Base-by-base conservation (phyloP, 1,140 invertebrate species). In the Tetraneura akinire region DNA sequence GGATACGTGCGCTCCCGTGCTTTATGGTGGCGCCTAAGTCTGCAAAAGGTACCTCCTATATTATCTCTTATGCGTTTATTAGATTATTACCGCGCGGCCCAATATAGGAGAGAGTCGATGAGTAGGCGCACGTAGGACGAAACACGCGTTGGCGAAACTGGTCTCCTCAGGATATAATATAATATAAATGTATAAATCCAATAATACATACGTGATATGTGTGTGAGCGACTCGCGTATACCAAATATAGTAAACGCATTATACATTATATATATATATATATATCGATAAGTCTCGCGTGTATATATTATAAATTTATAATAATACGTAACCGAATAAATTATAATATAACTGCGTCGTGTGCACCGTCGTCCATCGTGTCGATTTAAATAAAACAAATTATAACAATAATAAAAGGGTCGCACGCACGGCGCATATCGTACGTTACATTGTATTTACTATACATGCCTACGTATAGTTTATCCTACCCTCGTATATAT, bases 131-230 rank as follows among this genome's bases (percentile, higher is more conserved):
- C 37, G 74, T 78, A 47, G 74, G 74, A 78, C 32, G 74, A 78
- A 71, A 66, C 45, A 16, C 55, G 74, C 74, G 74, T 78, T 78
- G 74, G 74, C 74, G 74, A 78, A 78, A 78, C 74, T 78, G 74
- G 74, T 78, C 74, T 45, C 14, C 21, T 23, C 23, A 2, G 42
- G 37, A 18, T n/a, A 18, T 53, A n/a, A 3, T 14, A 18, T 53
- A 53, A 18, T 53, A 53, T 53, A 3, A n/a, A 70, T 66, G n/a
- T n/a, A n/a, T n/a, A n/a, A n/a, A n/a, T n/a, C n/a, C n/a, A n/a
- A 8, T 47, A 13, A 47, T 45, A 68, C n/a, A 68, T 21, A 45
- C 6, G 45, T 13, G 45, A 10, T n/a, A n/a, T n/a, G 45, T 47
- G 45, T 3, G n/a, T 21, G 42, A 21, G 10, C 53, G 8, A 57